A percentile compares a stretch with the other conserved stretches of the same genome.
phyloP scores from a whole-genome alignment of 2,113 vertebrate genomes.

The Etia nguti region DNA sequence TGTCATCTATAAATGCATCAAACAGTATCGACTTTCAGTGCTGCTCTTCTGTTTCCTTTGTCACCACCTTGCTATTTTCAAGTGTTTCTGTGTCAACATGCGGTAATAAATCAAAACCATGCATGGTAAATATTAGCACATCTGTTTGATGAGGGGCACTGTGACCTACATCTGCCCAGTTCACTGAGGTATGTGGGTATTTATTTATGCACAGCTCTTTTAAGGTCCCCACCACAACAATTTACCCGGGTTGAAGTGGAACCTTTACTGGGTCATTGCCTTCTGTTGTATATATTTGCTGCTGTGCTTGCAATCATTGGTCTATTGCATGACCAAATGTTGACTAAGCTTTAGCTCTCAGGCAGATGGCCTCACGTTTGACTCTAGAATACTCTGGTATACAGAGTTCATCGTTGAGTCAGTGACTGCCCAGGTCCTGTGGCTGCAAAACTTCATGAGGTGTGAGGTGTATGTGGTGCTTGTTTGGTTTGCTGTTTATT shows the following conservation, averaged over 20 bases:
- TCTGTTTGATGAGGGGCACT: background rate
- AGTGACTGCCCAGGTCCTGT: background rate
- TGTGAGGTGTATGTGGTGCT: background rate
- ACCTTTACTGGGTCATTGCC: background rate
- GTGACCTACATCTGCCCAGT: background rate
- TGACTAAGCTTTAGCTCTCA: background rate
- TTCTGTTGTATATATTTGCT: background rate
- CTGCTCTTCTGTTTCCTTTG: background rate
- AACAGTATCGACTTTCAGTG: background rate
- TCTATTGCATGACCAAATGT: background rate
- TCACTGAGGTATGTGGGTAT: background rate
- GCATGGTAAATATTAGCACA: background rate
- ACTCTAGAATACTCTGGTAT: background rate
- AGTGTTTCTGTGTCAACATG: background rate
- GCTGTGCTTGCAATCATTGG: background rate
- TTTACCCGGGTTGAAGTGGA: background rate
- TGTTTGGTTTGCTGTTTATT: background rate
- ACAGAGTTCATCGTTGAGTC: background rate
- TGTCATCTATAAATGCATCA: background rate
- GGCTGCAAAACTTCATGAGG: background rate
- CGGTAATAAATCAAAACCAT: background rate
- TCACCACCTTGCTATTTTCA: fast-evolving
- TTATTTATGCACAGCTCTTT: background rate
- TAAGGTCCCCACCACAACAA: background rate
- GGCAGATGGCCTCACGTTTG: background rate